A percentile compares a stretch with the other conserved stretches of the same genome.
Evolutionary conservation across 1,140 invertebrate genomes (phyloP).

Genomic region (Megalonaias nervosa): DNA sequence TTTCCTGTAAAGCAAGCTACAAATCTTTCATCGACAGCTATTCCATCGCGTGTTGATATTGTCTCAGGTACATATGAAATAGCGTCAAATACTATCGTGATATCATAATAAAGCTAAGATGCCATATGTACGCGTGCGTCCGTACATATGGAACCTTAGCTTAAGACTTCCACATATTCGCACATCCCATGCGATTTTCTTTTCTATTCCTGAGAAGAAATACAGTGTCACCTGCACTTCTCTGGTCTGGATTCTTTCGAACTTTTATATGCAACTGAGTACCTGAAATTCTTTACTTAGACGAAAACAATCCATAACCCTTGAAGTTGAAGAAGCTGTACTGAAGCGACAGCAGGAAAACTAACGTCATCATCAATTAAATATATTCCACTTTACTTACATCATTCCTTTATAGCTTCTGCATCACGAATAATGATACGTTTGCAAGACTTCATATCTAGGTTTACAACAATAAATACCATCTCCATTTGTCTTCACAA

Average conservation of each 20-base stretch:
- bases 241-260: background rate
- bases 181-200: conserved; percentile 13
- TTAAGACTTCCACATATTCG: too few species aligned
- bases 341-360: background rate
- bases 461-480: too few species aligned
- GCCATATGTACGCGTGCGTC: too few species aligned
- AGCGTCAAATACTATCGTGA: background rate
- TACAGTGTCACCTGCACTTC: background rate
- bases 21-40: conserved; percentile 1
- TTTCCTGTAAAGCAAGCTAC: conserved; percentile 9
- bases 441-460: background rate
- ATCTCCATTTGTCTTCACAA: too few species aligned
- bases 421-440: background rate
- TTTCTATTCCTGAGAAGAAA: conserved; percentile 14
- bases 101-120: background rate
- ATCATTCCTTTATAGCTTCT: background rate
- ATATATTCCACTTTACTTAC: background rate
- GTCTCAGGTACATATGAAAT: background rate
- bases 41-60: too few species aligned
- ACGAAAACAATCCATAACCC: conserved; percentile 22
- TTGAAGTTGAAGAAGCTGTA: background rate
- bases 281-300: conserved; percentile 10
- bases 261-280: conserved; percentile 1
- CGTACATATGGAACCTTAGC: too few species aligned
- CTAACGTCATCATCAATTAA: conserved; percentile 29